A percentile compares a stretch with the other conserved stretches of the same genome.
These are phyloP conservation scores for Pimephales promelas DNA, from an alignment of 2,113 vertebrate genomes.

Conservation along the genomic window DNA sequence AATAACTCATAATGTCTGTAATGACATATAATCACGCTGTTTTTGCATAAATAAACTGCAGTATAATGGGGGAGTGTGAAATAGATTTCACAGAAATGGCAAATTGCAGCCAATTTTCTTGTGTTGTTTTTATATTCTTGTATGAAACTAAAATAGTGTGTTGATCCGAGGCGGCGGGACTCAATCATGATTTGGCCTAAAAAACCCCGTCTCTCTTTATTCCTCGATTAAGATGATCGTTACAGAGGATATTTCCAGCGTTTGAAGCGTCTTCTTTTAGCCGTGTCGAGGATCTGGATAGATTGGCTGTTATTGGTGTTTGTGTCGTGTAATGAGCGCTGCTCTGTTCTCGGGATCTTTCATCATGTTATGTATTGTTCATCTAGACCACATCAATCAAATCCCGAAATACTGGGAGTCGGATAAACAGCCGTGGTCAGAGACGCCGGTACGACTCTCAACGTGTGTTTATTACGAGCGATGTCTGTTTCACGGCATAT, in stretches of 20 bases:
- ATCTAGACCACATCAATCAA: background rate
- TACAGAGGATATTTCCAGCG: slow-evolving; percentile 12
- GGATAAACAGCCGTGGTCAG: too few species aligned
- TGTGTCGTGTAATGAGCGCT: background rate
- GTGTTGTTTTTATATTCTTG: slow-evolving; percentile 17
- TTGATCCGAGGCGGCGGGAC: background rate
- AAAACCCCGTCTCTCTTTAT: background rate
- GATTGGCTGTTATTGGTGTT: background rate
- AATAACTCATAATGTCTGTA: slow-evolving; percentile 7
- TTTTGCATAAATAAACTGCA: background rate
- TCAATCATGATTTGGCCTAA: slow-evolving; percentile 1
- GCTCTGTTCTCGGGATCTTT: background rate
- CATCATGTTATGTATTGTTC: background rate
- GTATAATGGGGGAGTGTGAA: slow-evolving; percentile 7
- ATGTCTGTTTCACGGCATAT: background rate
- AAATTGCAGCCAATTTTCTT: slow-evolving; percentile 5
- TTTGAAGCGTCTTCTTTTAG: slow-evolving; percentile 9
- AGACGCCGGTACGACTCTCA: too few species aligned
- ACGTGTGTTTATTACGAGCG: background rate
- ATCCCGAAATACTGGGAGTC: slow-evolving; percentile 3
- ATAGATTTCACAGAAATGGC: slow-evolving; percentile 32
- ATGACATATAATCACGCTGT: background rate
- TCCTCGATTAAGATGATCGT: background rate
- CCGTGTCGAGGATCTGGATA: background rate
- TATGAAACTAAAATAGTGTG: background rate